Base-by-base conservation (phyloP, 2,113 vertebrate species). In the Caranx ignobilis region DNA sequence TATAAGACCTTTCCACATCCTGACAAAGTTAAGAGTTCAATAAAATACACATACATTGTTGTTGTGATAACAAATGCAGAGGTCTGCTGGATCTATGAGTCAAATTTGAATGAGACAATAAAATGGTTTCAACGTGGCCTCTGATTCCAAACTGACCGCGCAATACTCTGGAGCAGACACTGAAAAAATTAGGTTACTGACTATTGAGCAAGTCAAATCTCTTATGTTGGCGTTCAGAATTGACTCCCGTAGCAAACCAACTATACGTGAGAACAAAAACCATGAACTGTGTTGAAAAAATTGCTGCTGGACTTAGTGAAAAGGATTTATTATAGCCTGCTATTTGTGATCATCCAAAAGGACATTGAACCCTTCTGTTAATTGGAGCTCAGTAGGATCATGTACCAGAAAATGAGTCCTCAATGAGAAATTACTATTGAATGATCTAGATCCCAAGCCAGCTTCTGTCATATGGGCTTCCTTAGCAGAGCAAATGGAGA, bases 341-440 rank as follows among this genome's bases (percentile, higher is more conserved):
- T 71, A 26, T 50, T 71, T 52, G 34, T 41, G 2, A 37, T 52
- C 35, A 68, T 18, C 31, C n/a, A 47, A 73, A 34, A 57, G 47
- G 55, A 75, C 63, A 31, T 2, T 41, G 65, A 69, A 57, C 35
- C 34, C 11, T 43, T 21, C 48, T 9, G 63, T 69, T 81, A 60
- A 81, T 64, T 67, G 19, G 34, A 65, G 39, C 79, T 71, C 60
- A 15, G 55, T 18, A 19, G 0, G 64, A 68, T 78, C 60, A 62
- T 71, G 64, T 39, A 57, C n/a, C 77, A 64, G 54, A 16, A 21
- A 78, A 80, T 48, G 64, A 80, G 62, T 72, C 35, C 69, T 50
- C 43, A 77, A 35, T 47, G n/a, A 77, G 45, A 19, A 66, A 64
- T 65, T 18, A 45, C 50, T 54, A 21, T 1, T 43, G 61, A 80